Evolutionary conservation across 2,113 vertebrate genomes (phyloP).

Genomic region (Oostethus manadensis): DNA sequence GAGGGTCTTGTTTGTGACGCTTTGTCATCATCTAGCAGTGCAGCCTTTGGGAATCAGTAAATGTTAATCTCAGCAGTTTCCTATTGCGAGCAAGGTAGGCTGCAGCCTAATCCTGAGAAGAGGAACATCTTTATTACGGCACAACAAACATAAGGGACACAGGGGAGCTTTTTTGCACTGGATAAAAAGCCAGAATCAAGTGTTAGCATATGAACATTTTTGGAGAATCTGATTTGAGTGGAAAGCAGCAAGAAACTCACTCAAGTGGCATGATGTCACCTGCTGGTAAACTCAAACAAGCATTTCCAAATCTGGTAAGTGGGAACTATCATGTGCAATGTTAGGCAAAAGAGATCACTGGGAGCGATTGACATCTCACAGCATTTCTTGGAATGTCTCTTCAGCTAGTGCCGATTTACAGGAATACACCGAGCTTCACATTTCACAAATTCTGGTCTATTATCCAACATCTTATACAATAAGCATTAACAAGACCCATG

Average conservation of each 20-base stretch:
- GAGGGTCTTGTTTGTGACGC: slow-evolving; percentile 26
- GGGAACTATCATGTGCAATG: slow-evolving; percentile 16
- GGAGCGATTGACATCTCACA: slow-evolving; percentile 16
- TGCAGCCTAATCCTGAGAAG: slow-evolving; percentile 40
- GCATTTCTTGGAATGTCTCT: slow-evolving; percentile 13
- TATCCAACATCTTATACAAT: slow-evolving; percentile 23
- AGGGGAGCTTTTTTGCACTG: slow-evolving; percentile 35
- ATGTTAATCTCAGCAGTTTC: slow-evolving; percentile 51
- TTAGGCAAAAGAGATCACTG: slow-evolving; percentile 3
- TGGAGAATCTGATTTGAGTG: slow-evolving; percentile 39
- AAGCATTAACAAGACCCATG: slow-evolving; percentile 30
- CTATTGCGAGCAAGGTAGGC: slow-evolving; percentile 43
- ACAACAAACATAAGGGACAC: slow-evolving; percentile 36
- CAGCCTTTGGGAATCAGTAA: slow-evolving; percentile 14
- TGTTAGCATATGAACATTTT: slow-evolving; percentile 8
- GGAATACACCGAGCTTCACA: background rate
- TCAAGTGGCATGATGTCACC: slow-evolving; percentile 44
- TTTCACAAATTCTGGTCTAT: slow-evolving; percentile 30
- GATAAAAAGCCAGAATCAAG: slow-evolving; percentile 28
- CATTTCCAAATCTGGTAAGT: slow-evolving; percentile 23
- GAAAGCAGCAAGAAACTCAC: slow-evolving; percentile 41
- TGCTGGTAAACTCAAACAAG: slow-evolving; percentile 52
- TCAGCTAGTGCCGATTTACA: slow-evolving; percentile 7
- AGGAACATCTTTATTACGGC: slow-evolving; percentile 47
- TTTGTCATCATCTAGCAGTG: slow-evolving; percentile 38